Conservation (phyloP, 1,140 invertebrate genomes). For the Oncopeltus fasciatus region DNA sequence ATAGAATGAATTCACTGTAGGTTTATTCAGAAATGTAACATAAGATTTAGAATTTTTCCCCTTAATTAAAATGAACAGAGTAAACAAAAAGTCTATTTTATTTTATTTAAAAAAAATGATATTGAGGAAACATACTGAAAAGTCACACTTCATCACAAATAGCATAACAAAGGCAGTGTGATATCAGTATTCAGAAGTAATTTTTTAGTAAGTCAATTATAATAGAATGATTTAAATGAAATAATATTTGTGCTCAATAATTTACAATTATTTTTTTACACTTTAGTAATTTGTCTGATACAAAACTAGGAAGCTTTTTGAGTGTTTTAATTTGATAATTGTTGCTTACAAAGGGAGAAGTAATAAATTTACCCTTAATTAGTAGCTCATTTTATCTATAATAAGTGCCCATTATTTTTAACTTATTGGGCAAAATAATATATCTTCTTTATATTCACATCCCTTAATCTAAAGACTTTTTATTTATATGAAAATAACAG, state of each 20-base stretch:
- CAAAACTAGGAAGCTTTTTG: neutral
- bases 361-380: neutral
- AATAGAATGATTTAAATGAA: neutral
- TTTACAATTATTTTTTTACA: neutral
- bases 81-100: neutral
- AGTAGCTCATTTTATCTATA: neutral
- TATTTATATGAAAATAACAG: conserved; percentile 14
- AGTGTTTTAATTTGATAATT: neutral
- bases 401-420: neutral
- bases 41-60: too few species aligned
- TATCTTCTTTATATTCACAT: neutral
- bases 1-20: too few species aligned
- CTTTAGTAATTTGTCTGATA: neutral
- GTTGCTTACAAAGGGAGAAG: neutral
- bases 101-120: neutral
- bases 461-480: neutral
- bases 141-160: conserved; percentile 14
- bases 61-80: neutral
- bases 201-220: too few species aligned
- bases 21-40: too few species aligned
- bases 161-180: conserved; percentile 10
- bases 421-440: neutral
- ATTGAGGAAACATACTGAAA: neutral
- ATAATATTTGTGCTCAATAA: neutral
- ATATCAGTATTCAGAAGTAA: neutral